Percentiles rank a stretch among this genome's conserved stretches.
Evolutionary conservation across 2,797 vertebrate genomes (phyloP).

Genomic region (Momotus momota): DNA sequence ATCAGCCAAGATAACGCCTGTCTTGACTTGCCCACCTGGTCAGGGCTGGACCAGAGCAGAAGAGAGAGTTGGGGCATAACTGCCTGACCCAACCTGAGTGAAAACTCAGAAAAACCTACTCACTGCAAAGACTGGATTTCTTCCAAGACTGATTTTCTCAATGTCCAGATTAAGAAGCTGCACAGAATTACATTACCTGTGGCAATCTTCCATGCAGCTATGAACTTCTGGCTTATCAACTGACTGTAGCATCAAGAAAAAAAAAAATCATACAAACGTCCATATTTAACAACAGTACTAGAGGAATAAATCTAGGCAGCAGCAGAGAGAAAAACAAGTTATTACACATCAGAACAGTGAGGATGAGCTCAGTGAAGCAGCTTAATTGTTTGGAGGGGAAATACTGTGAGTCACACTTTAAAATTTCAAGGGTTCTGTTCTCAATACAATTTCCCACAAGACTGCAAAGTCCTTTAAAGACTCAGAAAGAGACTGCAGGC

Average conservation of each 20-base stretch:
- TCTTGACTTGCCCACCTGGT: neutral
- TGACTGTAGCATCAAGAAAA: neutral
- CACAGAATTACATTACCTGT: neutral
- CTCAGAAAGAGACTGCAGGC: neutral
- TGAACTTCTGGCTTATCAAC: neutral
- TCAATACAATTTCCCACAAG: neutral
- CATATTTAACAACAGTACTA: neutral
- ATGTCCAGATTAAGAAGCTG: neutral
- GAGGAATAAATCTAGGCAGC: neutral
- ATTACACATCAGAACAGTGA: slow-evolving; percentile 27
- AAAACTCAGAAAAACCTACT: neutral
- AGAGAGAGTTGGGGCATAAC: neutral
- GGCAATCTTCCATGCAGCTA: neutral
- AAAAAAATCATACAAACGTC: neutral
- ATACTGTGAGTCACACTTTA: slow-evolving; percentile 55
- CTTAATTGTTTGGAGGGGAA: slow-evolving; percentile 46
- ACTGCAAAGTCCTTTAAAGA: neutral
- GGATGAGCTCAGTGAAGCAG: slow-evolving; percentile 38
- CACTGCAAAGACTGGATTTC: neutral
- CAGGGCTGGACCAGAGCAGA: neutral
- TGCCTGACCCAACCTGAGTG: neutral
- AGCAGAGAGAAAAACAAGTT: slow-evolving; percentile 49
- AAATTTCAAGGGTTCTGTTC: neutral
- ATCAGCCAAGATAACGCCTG: neutral
- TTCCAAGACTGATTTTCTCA: rapidly evolving